These are phyloP conservation scores for Anguilla obscura DNA, from an alignment of 2,797 vertebrate species.

Conservation along the genomic window DNA sequence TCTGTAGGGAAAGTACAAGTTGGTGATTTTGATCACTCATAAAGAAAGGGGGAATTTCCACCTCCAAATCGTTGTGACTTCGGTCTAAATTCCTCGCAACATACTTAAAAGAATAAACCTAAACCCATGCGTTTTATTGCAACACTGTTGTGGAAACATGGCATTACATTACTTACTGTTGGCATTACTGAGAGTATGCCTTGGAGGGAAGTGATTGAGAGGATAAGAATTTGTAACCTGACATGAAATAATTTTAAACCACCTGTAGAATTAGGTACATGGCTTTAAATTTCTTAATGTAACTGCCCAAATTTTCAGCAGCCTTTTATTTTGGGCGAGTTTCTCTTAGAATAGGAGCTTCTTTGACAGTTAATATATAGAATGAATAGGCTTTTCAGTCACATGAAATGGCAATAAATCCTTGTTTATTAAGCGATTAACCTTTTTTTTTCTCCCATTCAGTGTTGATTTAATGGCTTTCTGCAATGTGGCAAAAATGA, in stretches of 20 bases:
- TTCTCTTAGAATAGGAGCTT: background rate
- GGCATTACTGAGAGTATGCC: background rate
- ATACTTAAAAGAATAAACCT: background rate
- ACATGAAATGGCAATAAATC: background rate
- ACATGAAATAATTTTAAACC: slow-evolving; percentile 12
- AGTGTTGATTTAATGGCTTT: background rate
- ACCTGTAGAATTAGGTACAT: slow-evolving; percentile 12
- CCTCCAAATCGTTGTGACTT: slow-evolving; percentile 54
- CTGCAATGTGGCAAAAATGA: background rate
- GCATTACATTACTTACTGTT: slow-evolving; percentile 1
- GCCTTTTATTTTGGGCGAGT: background rate
- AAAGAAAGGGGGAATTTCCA: slow-evolving; percentile 59
- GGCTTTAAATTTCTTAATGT: background rate
- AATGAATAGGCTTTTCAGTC: background rate
- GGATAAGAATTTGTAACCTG: background rate
- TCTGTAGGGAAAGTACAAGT: slow-evolving; percentile 53
- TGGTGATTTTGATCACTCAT: slow-evolving; percentile 52
- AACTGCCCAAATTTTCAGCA: background rate
- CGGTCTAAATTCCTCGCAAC: slow-evolving; percentile 27
- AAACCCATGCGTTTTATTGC: slow-evolving; percentile 17
- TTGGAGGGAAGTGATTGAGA: slow-evolving; percentile 6
- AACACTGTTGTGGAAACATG: slow-evolving; percentile 29
- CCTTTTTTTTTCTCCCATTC: background rate
- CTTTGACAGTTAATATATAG: background rate
- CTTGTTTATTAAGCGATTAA: background rate